Conservation (phyloP, 2,113 vertebrate species). For the Gadus macrocephalus region DNA sequence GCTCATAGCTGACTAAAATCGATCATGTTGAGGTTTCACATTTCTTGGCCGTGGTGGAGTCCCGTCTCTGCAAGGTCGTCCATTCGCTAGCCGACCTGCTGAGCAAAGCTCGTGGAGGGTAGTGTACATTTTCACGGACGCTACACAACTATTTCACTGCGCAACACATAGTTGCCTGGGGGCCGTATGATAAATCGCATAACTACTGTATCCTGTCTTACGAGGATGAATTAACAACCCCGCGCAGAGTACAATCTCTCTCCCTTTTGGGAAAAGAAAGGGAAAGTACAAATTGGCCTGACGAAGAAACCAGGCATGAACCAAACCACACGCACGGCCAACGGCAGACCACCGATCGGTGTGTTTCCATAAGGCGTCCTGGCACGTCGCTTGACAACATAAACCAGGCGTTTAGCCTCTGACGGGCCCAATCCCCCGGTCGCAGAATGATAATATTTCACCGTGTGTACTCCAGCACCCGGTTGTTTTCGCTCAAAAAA, state of each 20-base stretch:
- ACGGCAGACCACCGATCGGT: conserved; percentile 21
- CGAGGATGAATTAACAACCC: neutral
- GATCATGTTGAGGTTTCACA: too few relatives aligned
- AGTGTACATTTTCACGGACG: too few relatives aligned
- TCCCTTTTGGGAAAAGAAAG: neutral
- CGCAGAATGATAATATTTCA: conserved; percentile 63
- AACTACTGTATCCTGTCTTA: too few relatives aligned
- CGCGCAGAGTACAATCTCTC: neutral
- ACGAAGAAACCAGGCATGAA: conserved; percentile 38
- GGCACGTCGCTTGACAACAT: conserved; percentile 59
- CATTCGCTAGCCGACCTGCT: too few relatives aligned
- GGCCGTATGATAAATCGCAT: too few relatives aligned
- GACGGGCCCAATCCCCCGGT: conserved; percentile 58
- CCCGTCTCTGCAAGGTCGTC: too few relatives aligned
- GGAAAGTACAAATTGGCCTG: neutral
- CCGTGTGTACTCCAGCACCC: conserved; percentile 47
- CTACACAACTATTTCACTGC: too few relatives aligned
- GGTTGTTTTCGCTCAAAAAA: conserved; percentile 56
- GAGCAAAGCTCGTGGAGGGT: too few relatives aligned
- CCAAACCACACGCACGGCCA: conserved; percentile 36
- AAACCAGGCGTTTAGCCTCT: conserved; percentile 52
- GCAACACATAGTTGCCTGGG: too few relatives aligned
- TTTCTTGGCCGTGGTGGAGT: too few relatives aligned
- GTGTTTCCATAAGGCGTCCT: conserved; percentile 59
- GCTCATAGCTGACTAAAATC: too few relatives aligned